These are phyloP conservation scores for Brachirus orientalis DNA, from an alignment of 2,113 vertebrate species.

Conservation along the genomic window DNA sequence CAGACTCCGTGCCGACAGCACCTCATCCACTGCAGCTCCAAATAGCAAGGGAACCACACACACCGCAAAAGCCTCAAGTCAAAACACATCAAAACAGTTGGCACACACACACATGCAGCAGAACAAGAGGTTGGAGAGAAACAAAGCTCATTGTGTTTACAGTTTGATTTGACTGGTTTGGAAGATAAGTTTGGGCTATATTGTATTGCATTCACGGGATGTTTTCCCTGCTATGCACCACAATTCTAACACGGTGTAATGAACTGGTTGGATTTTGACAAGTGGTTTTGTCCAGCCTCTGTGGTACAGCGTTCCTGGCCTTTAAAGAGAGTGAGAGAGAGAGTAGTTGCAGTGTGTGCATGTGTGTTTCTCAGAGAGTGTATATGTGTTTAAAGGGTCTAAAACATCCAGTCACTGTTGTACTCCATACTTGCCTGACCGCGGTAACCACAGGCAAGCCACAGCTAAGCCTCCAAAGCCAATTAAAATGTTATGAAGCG, in stretches of 20 bases:
- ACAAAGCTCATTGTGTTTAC: constrained; percentile 64
- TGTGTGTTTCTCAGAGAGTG: constrained; percentile 19
- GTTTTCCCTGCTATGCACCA: constrained; percentile 33
- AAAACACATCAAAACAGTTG: constrained; percentile 72
- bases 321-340: constrained; percentile 40
- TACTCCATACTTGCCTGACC: constrained; percentile 69
- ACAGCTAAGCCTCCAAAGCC: constrained; percentile 74
- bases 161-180: constrained; percentile 60
- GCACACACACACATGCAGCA: constrained; percentile 24
- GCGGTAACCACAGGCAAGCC: constrained; percentile 76
- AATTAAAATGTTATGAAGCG: constrained; percentile 80
- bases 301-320: constrained; percentile 48
- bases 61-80: constrained; percentile 65
- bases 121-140: constrained; percentile 49
- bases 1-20: constrained; percentile 48
- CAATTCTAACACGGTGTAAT: constrained; percentile 57
- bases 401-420: constrained; percentile 71
- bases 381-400: constrained; percentile 60
- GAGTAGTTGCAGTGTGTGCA: constrained; percentile 24
- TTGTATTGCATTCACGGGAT: constrained; percentile 39
- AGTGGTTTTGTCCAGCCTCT: constrained; percentile 66
- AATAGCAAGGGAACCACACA: constrained; percentile 43
- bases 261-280: constrained; percentile 62
- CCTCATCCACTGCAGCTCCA: constrained; percentile 39
- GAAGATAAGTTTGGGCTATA: constrained; percentile 41